Evolutionary conservation across 2,888 invertebrate genomes (phyloP), one percentile per base, ranked within the genome.

Genomic region (Cataglyphis livida): DNA sequence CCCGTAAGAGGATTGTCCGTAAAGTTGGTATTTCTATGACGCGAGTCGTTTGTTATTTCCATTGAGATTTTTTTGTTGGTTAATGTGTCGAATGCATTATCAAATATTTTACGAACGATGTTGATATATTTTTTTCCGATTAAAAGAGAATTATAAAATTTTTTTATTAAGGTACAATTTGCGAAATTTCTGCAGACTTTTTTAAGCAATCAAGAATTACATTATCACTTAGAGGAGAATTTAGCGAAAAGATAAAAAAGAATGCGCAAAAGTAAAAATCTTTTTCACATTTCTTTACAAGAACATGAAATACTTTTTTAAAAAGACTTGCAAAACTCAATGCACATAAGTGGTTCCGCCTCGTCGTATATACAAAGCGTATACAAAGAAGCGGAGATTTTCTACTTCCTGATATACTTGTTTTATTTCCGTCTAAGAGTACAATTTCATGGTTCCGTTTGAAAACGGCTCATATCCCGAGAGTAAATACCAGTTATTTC

Each of bases 401-500:
- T 51, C 66, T 54, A 25, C 54, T 76, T 76, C 12, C 66, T 25
- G 54, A 38, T 21, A 35, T 51, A 25, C 25, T 51, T 41, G 6
- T 9, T 75, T 38, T 48, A 51, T 25, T 54, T 25, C 25, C 38
- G n/a, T 76, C 66, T 54, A 66, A 66, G 25, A 25, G 15, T 51
- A 28, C 38, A 66, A 76, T 65, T 25, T 76, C 25, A 65, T 35
- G 32, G 65, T 76, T 76, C 15, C 9, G n/a, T 65, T 51, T 38
- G n/a, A 10, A 64, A 51, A 32, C 21, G 4, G 12, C 25, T 25
- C n/a, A n/a, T 51, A 74, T 21, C 15, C 25, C 51, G 7, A 15
- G 12, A 75, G 9, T 66, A 76, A 76, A 76, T 44, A 76, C 12
- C 65, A 76, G 66, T 54, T 38, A 41, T 75, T 75, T 75, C 18